Evolutionary conservation across 2,797 vertebrate genomes (phyloP).

Genomic region (Nannoperca obscura): DNA sequence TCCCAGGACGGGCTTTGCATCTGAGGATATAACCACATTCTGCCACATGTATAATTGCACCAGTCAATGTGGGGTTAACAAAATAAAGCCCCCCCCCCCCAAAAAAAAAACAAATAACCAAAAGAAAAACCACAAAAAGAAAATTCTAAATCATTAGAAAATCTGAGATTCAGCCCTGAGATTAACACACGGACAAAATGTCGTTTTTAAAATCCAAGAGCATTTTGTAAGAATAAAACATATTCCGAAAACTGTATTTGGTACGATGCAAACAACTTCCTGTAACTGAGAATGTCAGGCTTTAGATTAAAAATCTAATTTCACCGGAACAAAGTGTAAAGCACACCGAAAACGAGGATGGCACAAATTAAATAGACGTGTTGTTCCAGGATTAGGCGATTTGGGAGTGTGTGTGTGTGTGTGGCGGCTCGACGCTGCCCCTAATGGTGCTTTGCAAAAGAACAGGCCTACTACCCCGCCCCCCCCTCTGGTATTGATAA

Average conservation of each 20-base stretch:
- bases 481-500: not conserved
- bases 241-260: conserved; percentile 67
- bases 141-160: conserved; percentile 56
- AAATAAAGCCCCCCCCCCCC: not conserved
- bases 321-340: conserved; percentile 33
- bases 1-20: conserved; percentile 36
- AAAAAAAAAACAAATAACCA: not conserved
- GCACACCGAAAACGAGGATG: conserved; percentile 42
- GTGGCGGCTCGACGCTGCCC: conserved; percentile 47
- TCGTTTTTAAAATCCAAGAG: conserved; percentile 44
- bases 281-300: conserved; percentile 26
- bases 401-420: conserved; percentile 1
- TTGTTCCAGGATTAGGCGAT: conserved; percentile 13
- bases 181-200: conserved; percentile 72
- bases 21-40: conserved; percentile 30
- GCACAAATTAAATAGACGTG: conserved; percentile 50
- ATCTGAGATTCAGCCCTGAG: conserved; percentile 85
- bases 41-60: conserved; percentile 52
- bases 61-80: conserved; percentile 40
- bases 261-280: conserved; percentile 56
- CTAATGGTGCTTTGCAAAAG: conserved; percentile 37
- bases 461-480: not conserved
- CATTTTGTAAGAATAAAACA: conserved; percentile 43
- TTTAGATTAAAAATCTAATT: not conserved
- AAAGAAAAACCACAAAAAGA: conserved; percentile 29